Conservation (phyloP, 2,797 vertebrate genomes). For the Cichlasoma orientale region DNA sequence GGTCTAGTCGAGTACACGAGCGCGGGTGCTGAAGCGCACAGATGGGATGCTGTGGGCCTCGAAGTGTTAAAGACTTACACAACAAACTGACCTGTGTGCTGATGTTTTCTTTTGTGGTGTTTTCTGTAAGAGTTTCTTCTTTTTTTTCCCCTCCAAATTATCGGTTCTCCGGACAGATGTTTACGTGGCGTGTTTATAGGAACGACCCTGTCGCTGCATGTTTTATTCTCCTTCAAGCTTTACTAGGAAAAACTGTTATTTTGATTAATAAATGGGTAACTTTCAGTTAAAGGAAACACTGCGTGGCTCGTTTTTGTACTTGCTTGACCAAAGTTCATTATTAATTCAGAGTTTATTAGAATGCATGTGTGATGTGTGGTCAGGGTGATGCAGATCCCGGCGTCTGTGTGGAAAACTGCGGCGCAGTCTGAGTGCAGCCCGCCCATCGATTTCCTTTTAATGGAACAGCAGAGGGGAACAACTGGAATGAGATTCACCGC, state of each 20-base stretch:
- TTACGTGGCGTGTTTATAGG: conserved; percentile 25
- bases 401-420: conserved; percentile 21
- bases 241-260: conserved; percentile 68
- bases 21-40: conserved; percentile 1
- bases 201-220: conserved; percentile 60
- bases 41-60: conserved; percentile 1
- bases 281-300: conserved; percentile 12
- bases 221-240: conserved; percentile 57
- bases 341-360: neutral
- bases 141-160: neutral
- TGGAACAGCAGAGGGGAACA: conserved; percentile 64
- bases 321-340: neutral
- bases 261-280: conserved; percentile 75
- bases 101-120: conserved; percentile 5
- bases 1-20: neutral
- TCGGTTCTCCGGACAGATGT: conserved; percentile 15
- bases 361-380: too few relatives aligned
- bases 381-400: neutral
- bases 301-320: neutral
- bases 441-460: conserved; percentile 72
- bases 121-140: conserved; percentile 33
- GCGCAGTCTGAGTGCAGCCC: neutral
- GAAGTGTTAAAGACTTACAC: conserved; percentile 37
- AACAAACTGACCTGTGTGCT: conserved; percentile 6
- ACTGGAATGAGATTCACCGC: conserved; percentile 59